A percentile compares a stretch with the other conserved stretches of the same genome.
phyloP scores from a whole-genome alignment of 2,888 invertebrate species.

The Herminia tarsipennalis region DNA sequence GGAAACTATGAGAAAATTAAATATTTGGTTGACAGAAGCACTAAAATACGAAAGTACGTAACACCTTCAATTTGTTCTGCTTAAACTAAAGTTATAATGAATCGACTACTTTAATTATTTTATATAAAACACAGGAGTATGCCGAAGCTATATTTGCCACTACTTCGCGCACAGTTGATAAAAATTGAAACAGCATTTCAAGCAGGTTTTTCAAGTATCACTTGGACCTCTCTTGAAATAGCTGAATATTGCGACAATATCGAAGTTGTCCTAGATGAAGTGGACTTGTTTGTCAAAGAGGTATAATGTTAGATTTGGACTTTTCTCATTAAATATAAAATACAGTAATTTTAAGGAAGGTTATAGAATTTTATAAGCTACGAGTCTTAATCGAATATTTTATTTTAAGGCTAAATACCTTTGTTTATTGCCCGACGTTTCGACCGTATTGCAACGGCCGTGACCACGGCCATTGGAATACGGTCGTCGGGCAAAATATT shows the following conservation, averaged over 20 bases:
- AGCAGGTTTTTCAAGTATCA: conserved; percentile 91
- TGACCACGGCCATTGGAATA: too few species aligned
- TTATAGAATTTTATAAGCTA: too few species aligned
- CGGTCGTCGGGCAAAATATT: too few species aligned
- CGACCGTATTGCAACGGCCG: too few species aligned
- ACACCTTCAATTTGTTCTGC: too few species aligned
- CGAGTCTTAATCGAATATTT: too few species aligned
- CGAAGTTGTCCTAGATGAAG: conserved; percentile 83
- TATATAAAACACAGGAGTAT: conserved; percentile 74
- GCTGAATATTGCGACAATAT: conserved; percentile 87
- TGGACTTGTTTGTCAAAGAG: conserved; percentile 89
- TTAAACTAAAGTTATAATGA: conserved; percentile 21
- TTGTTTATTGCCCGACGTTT: too few species aligned
- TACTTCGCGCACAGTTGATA: conserved; percentile 88
- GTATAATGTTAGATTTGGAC: conserved; percentile 49
- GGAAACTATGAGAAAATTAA: conserved; percentile 87
- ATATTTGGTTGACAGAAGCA: conserved; percentile 86
- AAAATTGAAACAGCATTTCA: conserved; percentile 90
- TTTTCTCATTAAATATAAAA: too few species aligned
- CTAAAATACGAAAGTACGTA: conserved; percentile 82
- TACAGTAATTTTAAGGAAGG: too few species aligned
- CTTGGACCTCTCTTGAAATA: conserved; percentile 93
- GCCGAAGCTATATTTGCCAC: conserved; percentile 88
- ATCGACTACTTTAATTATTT: background rate
- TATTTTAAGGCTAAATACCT: too few species aligned